These are phyloP conservation scores for Melanchra persicariae DNA, from an alignment of 2,888 invertebrate genomes.

Conservation along the genomic window DNA sequence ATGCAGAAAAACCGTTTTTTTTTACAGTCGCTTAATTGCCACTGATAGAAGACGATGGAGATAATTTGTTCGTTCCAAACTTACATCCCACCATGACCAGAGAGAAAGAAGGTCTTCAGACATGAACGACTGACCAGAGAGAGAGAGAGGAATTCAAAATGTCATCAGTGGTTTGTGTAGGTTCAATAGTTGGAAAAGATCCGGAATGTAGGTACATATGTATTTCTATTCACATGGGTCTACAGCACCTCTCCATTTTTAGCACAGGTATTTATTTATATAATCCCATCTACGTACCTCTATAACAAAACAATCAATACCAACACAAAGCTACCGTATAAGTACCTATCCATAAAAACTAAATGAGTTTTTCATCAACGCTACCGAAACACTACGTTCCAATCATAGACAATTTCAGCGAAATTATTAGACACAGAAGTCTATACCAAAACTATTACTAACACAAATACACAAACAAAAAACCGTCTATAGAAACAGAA, in stretches of 20 bases:
- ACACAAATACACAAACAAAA: constrained; percentile 71
- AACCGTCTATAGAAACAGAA: constrained; percentile 84
- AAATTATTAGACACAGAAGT: constrained; percentile 58
- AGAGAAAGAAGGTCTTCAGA: too few species aligned
- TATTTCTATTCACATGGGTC: too few species aligned
- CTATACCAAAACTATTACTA: constrained; percentile 62
- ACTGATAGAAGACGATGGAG: too few species aligned
- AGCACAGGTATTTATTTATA: too few species aligned
- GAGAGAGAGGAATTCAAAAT: neutral
- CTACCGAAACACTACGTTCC: constrained; percentile 36
- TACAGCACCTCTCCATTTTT: too few species aligned
- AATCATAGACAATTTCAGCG: constrained; percentile 54
- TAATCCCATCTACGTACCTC: neutral
- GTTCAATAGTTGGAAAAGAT: too few species aligned
- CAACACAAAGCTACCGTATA: constrained; percentile 34
- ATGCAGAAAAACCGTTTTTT: too few species aligned
- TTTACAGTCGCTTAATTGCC: too few species aligned
- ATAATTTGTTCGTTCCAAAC: too few species aligned
- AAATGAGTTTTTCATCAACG: constrained; percentile 51
- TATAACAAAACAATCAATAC: constrained; percentile 31
- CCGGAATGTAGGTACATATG: too few species aligned
- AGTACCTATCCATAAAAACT: constrained; percentile 33
- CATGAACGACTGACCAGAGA: too few species aligned
- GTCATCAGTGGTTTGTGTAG: neutral
- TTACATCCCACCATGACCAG: too few species aligned